These are phyloP conservation scores for Drosophila crucigera DNA, from an alignment of 2,888 invertebrate genomes.

Conservation along the genomic window DNA sequence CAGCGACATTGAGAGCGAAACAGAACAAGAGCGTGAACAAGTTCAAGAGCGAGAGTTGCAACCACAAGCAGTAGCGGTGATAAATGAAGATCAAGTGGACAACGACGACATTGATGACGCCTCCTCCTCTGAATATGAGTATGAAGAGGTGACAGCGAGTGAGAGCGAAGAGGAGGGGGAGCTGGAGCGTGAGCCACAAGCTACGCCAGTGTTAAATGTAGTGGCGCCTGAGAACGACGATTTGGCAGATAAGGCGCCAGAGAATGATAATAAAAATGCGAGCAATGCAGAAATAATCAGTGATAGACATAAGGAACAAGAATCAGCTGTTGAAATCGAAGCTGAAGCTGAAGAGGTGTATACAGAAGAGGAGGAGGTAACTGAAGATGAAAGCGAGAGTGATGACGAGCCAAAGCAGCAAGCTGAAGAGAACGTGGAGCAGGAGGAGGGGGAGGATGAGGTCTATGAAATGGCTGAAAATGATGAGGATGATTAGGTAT, in stretches of 20 bases:
- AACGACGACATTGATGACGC: conserved; percentile 16
- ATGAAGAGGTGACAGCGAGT: conserved; percentile 63
- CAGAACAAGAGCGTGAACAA: conserved; percentile 18
- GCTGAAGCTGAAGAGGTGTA: conserved; percentile 37
- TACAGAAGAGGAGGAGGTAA: conserved; percentile 56
- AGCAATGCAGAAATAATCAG: conserved; percentile 34
- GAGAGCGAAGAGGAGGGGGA: conserved; percentile 53
- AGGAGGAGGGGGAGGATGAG: conserved; percentile 36
- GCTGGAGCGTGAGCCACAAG: background rate
- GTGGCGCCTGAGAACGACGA: conserved; percentile 55
- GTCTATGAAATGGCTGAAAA: conserved; percentile 39
- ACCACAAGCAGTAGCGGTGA: background rate
- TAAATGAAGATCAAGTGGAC: background rate
- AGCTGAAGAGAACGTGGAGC: conserved; percentile 8
- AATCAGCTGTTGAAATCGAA: background rate
- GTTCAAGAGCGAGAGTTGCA: conserved; percentile 14
- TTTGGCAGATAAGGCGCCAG: conserved; percentile 39
- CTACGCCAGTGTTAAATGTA: conserved; percentile 59
- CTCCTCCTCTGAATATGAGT: conserved; percentile 58
- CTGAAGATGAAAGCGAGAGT: conserved; percentile 25
- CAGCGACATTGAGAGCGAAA: conserved; percentile 45
- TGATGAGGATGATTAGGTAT: conserved; percentile 24
- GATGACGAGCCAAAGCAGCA: conserved; percentile 13
- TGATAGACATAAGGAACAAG: conserved; percentile 28
- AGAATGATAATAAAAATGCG: conserved; percentile 22